A percentile compares a stretch with the other conserved stretches of the same genome.
Conservation (phyloP, 2,113 vertebrate species). For the Thalassarche chlororhynchos region DNA sequence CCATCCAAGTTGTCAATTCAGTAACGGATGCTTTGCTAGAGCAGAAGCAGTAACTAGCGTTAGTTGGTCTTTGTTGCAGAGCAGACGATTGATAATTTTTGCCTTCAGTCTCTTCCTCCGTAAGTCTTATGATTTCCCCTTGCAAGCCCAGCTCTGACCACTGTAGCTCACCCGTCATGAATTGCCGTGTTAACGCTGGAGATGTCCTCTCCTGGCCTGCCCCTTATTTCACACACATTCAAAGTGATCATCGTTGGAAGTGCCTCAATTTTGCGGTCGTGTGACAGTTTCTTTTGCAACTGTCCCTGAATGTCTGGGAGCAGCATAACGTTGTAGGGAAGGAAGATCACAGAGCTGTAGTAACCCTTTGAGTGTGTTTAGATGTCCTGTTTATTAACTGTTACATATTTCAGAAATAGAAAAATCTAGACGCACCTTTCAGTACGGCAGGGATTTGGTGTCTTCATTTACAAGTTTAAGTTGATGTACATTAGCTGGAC, state of each 20-base stretch:
- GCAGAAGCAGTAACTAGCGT: not conserved
- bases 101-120: not conserved
- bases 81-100: not conserved
- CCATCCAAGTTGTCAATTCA: not conserved
- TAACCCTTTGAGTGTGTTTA: not conserved
- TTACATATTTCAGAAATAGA: not conserved
- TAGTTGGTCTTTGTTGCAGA: not conserved
- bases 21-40: not conserved
- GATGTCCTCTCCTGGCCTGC: not conserved
- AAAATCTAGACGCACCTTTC: not conserved
- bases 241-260: not conserved
- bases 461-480: not conserved
- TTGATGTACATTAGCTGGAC: not conserved
- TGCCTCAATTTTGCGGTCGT: not conserved
- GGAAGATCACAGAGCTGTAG: not conserved
- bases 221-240: not conserved
- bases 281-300: not conserved
- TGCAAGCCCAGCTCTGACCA: not conserved
- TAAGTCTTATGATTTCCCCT: not conserved
- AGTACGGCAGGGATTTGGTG: not conserved
- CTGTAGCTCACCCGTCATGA: not conserved
- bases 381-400: not conserved
- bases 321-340: rapidly evolving
- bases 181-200: not conserved
- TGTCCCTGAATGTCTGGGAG: not conserved